These are phyloP conservation scores for Clarias batrachus DNA, from an alignment of 2,113 vertebrate genomes.

Conservation along the genomic window DNA sequence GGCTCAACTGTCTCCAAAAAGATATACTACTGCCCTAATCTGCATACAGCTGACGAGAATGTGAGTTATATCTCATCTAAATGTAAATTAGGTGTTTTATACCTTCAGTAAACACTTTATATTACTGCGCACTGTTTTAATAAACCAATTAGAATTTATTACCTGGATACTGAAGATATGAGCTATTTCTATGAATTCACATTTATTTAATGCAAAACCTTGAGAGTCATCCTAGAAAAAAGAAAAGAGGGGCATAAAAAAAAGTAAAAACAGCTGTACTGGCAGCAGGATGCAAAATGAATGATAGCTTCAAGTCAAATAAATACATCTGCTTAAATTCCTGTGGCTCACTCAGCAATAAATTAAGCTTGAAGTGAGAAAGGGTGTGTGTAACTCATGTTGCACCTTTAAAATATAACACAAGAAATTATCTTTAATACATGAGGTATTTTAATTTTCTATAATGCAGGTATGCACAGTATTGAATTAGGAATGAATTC, in stretches of 20 bases:
- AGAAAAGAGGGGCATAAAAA: conserved; percentile 13
- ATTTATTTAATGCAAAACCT: conserved; percentile 47
- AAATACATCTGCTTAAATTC: conserved; percentile 54
- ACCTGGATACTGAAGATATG: conserved; percentile 53
- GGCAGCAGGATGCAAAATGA: conserved; percentile 38
- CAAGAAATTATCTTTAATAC: conserved; percentile 31
- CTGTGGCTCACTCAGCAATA: conserved; percentile 38
- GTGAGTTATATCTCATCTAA: conserved; percentile 76
- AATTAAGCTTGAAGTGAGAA: conserved; percentile 45
- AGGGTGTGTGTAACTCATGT: conserved; percentile 45
- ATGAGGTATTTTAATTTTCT: conserved; percentile 52
- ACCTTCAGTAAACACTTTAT: conserved; percentile 73
- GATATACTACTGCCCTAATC: conserved; percentile 68
- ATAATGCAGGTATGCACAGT: conserved; percentile 1
- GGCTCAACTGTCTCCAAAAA: conserved; percentile 63
- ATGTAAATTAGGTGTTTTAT: conserved; percentile 75
- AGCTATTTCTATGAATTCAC: conserved; percentile 56
- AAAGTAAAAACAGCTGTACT: conserved; percentile 35
- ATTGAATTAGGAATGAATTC: conserved; percentile 22
- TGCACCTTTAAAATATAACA: conserved; percentile 52
- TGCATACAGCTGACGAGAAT: conserved; percentile 68
- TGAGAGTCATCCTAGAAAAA: conserved; percentile 46
- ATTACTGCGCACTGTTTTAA: conserved; percentile 71
- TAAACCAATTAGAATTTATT: conserved; percentile 70
- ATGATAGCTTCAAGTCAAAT: conserved; percentile 56